Percentiles rank a stretch among this genome's conserved stretches.
phyloP scores from a whole-genome alignment of 2,113 vertebrate genomes.

The Urocolius indicus region DNA sequence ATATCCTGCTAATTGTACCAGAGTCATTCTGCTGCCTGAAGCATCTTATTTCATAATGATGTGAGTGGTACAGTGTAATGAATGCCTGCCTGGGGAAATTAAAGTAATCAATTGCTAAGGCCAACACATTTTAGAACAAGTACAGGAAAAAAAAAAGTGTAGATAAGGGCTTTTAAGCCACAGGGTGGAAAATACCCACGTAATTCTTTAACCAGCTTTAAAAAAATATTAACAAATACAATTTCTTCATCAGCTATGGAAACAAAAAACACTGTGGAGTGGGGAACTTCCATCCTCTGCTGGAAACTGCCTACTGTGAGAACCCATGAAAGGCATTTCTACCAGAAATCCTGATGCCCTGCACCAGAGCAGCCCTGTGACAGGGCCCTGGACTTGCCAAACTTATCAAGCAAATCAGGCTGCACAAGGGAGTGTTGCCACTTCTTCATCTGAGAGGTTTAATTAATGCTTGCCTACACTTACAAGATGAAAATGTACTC shows the following conservation, averaged over 20 bases:
- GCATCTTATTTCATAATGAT: background rate
- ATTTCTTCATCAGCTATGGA: background rate
- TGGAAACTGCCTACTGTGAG: background rate
- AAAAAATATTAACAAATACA: background rate
- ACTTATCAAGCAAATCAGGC: background rate
- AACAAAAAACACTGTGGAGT: background rate
- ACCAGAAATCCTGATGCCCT: background rate
- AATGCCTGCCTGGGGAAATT: conserved; percentile 13
- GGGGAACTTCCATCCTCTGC: background rate
- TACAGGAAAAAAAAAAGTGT: background rate
- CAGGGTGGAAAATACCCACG: background rate
- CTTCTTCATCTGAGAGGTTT: background rate
- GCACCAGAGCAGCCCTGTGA: too few species aligned
- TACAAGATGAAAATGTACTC: background rate
- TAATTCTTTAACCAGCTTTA: background rate
- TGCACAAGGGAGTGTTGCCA: accelerated
- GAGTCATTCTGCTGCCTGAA: background rate
- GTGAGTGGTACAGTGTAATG: background rate
- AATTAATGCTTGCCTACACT: background rate
- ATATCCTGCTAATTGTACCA: background rate
- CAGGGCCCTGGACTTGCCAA: background rate
- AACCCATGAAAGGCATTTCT: background rate
- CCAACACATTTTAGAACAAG: background rate
- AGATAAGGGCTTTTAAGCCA: conserved; percentile 23
- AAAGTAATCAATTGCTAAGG: conserved; percentile 8